Evolutionary conservation across 2,113 vertebrate genomes (phyloP), one percentile per base, ranked within the genome.

Genomic region (Brachirus orientalis): DNA sequence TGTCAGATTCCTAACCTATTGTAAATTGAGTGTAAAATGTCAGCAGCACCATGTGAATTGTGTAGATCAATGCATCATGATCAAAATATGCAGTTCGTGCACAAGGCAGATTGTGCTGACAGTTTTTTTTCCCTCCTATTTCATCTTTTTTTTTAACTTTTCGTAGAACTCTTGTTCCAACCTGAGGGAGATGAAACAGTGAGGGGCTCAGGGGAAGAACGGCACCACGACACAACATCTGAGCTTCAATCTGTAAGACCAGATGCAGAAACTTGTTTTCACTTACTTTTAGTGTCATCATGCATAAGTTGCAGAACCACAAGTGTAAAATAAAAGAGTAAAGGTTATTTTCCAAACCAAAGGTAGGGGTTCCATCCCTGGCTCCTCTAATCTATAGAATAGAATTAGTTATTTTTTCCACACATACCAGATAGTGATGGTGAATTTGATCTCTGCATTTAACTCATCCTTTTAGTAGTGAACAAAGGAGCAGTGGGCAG

Each of bases 21-120:
- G 63, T 72, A 86, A 90, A 89, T 85, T 72, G 79, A 79, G 59
- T 83, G 78, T 88, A 87, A 91, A 90, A 83, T 58, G 79, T 81
- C 77, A 83, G 63, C 78, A 77, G 63, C 79, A 81, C 28, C 69
- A 75, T 71, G 65, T 69, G 75, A 82, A 83, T 85, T 71, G 78
- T 18, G 52, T 53, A 45, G 56, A 87, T 64, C 6, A 10, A 61
- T 75, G 79, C 66, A 71, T 87, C 69, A 87, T 73, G 67, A 76
- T 77, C 35, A 41, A 86, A 88, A 82, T 79, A 89, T 82, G 80
- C 72, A 22, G 65, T 85, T 73, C 58, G 74, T 78, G 67, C 58
- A 58, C 72, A 83, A 68, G 12, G 46, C 54, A 61, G 61, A 64
- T 78, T 76, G 62, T 55, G 56, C 65, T 63, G 28, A 28, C 28